Base-by-base conservation (phyloP, 1,140 invertebrate genomes). In the Heterodera schachtii region DNA sequence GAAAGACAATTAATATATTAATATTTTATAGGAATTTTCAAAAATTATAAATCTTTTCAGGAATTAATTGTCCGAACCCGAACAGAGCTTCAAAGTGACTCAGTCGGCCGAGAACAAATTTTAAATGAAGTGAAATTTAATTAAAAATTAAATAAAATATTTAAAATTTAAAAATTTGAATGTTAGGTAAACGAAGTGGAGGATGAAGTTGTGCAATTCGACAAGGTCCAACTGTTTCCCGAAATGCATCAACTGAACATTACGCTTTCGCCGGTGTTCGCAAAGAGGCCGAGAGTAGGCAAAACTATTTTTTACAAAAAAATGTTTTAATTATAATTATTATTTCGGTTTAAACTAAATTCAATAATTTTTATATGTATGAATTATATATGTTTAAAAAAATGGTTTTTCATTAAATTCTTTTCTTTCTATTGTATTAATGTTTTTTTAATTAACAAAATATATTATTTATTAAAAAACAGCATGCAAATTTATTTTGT, bases 11-110 rank as follows among this genome's bases (percentile, higher is more conserved):
- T n/a, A n/a, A n/a, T n/a, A n/a, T n/a, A n/a, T n/a, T n/a, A n/a
- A n/a, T n/a, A n/a, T n/a, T n/a, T n/a, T n/a, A n/a, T n/a, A n/a
- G 41, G 19, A 67, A 78, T 21, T 41, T 66, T 21, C 46, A 52
- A 16, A 78, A 41, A 69, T 46, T 44, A 31, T 16, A 19, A 31
- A 80, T 3, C 41, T 6, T 44, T 70, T 66, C 49, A 84, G 84
- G 84, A 84, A 79, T 71, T 84, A 44, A 84, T 84, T 75, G 84
- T 84, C 21, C 73, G 75, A 66, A 84, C 84, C 16, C 73, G 82
- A 79, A 52, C 66, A 31, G 84, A 84, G 64, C 49, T 21, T 3
- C 57, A n/a, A 5, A 19, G 49, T 3, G 5, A 8, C 5, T 3
- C n/a, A 21, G 13, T 19, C 31, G 21, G 41, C 11, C 6, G 3